phyloP scores from a whole-genome alignment of 2,888 invertebrate genomes.

The Hypomecis atomaria region DNA sequence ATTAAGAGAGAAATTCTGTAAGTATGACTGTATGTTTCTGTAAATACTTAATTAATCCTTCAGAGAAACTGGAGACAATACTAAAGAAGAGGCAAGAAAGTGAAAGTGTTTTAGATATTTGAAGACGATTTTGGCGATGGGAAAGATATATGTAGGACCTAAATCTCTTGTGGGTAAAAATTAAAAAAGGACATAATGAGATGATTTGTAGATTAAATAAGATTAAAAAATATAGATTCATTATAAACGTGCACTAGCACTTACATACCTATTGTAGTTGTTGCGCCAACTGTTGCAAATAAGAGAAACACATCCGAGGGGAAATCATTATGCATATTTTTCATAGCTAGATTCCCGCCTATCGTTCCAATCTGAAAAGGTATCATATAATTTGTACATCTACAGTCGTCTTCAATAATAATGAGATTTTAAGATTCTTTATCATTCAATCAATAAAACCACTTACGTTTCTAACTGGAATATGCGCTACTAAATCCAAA shows the following conservation, averaged over 20 bases:
- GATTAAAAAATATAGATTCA: too few relatives aligned
- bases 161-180: too few relatives aligned
- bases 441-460: neutral
- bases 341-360: conserved; percentile 89
- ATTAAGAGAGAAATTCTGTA: conserved; percentile 9
- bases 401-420: too few relatives aligned
- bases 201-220: too few relatives aligned
- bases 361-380: conserved; percentile 85
- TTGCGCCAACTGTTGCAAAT: conserved; percentile 65
- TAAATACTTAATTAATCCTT: neutral
- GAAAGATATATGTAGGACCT: too few relatives aligned
- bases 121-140: too few relatives aligned
- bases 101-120: too few relatives aligned
- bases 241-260: conserved; percentile 34
- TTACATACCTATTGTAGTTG: conserved; percentile 60
- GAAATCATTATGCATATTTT: conserved; percentile 87
- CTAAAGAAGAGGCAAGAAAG: too few relatives aligned
- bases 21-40: neutral
- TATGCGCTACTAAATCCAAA: conserved; percentile 88
- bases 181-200: too few relatives aligned
- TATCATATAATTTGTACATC: too few relatives aligned
- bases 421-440: neutral
- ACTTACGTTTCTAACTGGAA: conserved; percentile 89
- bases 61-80: too few relatives aligned
- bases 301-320: conserved; percentile 88